Evolutionary conservation across 2,113 vertebrate species (phyloP).

Genomic region (Ptilonorhynchus violaceus): DNA sequence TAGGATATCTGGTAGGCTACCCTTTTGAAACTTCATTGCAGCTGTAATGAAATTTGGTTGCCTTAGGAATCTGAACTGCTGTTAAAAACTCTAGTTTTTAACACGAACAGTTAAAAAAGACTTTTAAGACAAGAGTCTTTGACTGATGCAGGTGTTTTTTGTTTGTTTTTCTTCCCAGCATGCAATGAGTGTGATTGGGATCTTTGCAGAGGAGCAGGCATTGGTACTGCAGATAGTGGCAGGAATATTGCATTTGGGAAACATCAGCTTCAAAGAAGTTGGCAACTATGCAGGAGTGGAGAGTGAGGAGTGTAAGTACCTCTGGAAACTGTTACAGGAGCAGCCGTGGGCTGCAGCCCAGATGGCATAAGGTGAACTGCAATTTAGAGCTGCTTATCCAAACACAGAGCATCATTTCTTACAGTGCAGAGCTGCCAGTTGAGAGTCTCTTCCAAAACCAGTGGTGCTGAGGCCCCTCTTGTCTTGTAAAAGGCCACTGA

Average conservation of each 20-base stretch:
- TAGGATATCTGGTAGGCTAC: not conserved
- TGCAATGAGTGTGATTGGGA: conserved; percentile 96
- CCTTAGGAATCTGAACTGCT: not conserved
- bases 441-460: not conserved
- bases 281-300: conserved; percentile 96
- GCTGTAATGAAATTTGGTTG: not conserved
- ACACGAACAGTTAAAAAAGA: not conserved
- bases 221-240: conserved; percentile 95
- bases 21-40: not conserved
- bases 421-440: not conserved
- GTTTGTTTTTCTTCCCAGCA: conserved; percentile 74
- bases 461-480: not conserved
- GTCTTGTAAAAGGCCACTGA: not conserved
- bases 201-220: conserved; percentile 81
- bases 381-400: not conserved
- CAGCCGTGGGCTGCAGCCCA: not conserved
- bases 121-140: not conserved
- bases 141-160: not conserved
- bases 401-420: not conserved
- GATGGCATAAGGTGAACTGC: not conserved
- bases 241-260: conserved; percentile 92
- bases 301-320: conserved; percentile 93
- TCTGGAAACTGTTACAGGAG: not conserved
- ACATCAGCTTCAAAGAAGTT: conserved; percentile 93
- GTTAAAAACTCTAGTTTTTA: not conserved